Evolutionary conservation across 1,140 invertebrate species (phyloP), one percentile per base, ranked within the genome.

Genomic region (Reticulitermes speratus): DNA sequence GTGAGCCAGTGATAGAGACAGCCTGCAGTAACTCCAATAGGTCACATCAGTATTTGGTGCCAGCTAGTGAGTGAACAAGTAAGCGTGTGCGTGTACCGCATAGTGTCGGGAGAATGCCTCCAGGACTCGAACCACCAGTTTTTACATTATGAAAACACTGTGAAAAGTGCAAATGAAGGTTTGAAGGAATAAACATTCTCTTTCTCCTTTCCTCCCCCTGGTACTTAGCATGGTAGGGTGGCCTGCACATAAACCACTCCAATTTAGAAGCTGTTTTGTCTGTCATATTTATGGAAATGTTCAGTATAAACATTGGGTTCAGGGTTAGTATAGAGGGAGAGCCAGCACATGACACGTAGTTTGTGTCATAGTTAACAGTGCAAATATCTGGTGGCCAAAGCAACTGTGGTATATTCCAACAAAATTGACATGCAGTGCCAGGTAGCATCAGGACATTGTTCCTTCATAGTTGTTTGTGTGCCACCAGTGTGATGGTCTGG

Each of bases 1-100:
- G 95, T 96, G 92, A 95, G 95, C 90, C 90, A 91, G 89, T 91
- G 87, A 87, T 85, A 52, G 75, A 87, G 38, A 65, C 25, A 82
- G 59, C 44, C 32, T 8, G 8, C 30, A 23, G 44, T 85, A 83
- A 21, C 32, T 69, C 45, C 38, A 44, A 82, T 84, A 45, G 65
- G 65, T 84, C 83, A 48, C 83, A 32, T 84, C 83, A 81, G 83
- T 85, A 84, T 84, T 84, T 75, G 48, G 65, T 85, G 55, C 65
- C 83, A 55, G 81, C 48, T 23, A 75, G 65, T 75, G 65, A 75
- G 65, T 25, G 9, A 75, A 75, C n/a, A 30, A 75, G 65, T 75
- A 75, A 75, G 30, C 11, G 65, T 44, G 21, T 86, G 45, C 81
- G 45, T 86, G 81, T 75, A 82, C 75, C 32, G 9, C 23, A 21